A percentile compares a stretch with the other conserved stretches of the same genome.
Evolutionary conservation across 2,113 vertebrate genomes (phyloP).

Genomic region (Cololabis saira): DNA sequence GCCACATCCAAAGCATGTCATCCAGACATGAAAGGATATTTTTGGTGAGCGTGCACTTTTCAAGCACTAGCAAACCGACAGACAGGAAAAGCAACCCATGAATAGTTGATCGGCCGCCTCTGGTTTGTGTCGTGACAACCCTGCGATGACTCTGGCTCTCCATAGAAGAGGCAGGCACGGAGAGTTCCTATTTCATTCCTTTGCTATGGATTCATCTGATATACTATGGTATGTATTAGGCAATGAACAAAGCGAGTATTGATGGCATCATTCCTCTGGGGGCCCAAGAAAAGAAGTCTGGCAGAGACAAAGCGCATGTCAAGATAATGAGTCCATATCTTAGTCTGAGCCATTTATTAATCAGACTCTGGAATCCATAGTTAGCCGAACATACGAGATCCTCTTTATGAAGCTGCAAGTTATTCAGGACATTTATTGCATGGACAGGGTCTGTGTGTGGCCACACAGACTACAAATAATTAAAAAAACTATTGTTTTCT

Average conservation of each 20-base stretch:
- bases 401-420: neutral
- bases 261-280: conserved; percentile 32
- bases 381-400: conserved; percentile 20
- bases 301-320: conserved; percentile 29
- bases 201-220: conserved; percentile 31
- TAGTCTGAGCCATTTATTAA: conserved; percentile 20
- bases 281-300: conserved; percentile 14
- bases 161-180: conserved; percentile 50
- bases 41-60: conserved; percentile 57
- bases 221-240: conserved; percentile 37
- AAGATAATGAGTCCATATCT: conserved; percentile 21
- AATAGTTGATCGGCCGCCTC: conserved; percentile 69
- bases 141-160: conserved; percentile 46
- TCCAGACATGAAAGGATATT: conserved; percentile 48
- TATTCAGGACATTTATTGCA: neutral
- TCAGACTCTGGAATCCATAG: conserved; percentile 34
- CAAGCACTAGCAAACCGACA: conserved; percentile 41
- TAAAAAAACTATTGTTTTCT: neutral
- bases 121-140: conserved; percentile 75
- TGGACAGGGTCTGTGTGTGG: neutral
- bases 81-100: conserved; percentile 68
- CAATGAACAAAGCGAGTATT: conserved; percentile 49
- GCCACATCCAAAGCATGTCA: conserved; percentile 36
- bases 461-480: neutral
- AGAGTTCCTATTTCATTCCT: conserved; percentile 39